Evolutionary conservation across 2,888 invertebrate genomes (phyloP), one percentile per base, ranked within the genome.

Genomic region (Ceramica pisi): DNA sequence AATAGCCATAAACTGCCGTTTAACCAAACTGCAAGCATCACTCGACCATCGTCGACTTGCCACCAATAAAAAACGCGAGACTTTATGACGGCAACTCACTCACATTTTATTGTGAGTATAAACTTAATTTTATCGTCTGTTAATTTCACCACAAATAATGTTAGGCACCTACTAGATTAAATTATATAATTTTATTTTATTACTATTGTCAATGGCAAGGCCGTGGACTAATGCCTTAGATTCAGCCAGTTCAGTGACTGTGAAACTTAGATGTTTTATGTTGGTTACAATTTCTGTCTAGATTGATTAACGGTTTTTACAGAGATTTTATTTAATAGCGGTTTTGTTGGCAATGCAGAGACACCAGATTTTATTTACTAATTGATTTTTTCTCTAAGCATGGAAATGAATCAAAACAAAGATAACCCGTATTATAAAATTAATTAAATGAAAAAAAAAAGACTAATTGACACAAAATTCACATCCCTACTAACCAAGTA

Each of bases 61-160:
- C 93, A 94, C 94, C 93, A 95, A 95, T 96, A 96, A 96, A 96
- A 96, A 95, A 95, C 94, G 95, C 94, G 95, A 95, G 95, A 95
- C 94, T 96, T 95, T 96, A 95, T 96, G 95, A 95, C 94, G 95
- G 95, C 95, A 95, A 95, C 96, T 95, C 95, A 95, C 94, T 95
- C 95, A 95, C 96, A 94, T 95, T 95, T 96, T 95, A 96, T 95
- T 95, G 95, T 95, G 95, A 95, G 94, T 95, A 95, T 96, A 96
- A 96, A 96, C 94, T 95, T 95, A 96, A 95, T 95, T 96, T 96
- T 95, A 96, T 95, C 93, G 96, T 95, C 95, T 95, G 95, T 96
- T 96, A 95, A 96, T 96, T 96, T 95, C 93, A 94, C 95, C 96
- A 95, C 95, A 95, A 96, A 95, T 95, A 95, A 94, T 95, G 89